These are phyloP conservation scores for Tetheella fluctuosa DNA, from an alignment of 2,888 invertebrate species.

Conservation along the genomic window DNA sequence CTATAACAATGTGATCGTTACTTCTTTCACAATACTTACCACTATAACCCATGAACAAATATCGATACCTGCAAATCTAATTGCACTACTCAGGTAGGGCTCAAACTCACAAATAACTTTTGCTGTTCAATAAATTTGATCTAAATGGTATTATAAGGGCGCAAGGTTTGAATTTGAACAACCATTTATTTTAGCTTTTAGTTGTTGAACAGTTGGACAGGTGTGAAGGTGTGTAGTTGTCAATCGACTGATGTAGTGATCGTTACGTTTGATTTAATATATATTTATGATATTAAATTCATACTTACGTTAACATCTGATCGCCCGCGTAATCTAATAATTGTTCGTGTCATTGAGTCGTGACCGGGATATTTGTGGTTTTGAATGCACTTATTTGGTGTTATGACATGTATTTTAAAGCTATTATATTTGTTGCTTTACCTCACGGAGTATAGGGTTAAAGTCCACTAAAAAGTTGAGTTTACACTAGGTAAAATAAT, in stretches of 20 bases:
- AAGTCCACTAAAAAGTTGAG: too few species aligned
- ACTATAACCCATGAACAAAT: conserved; percentile 32
- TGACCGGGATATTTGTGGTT: conserved; percentile 7
- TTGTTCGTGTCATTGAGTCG: conserved; percentile 6
- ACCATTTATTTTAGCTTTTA: conserved; percentile 9
- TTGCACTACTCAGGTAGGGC: conserved; percentile 18
- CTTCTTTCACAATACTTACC: conserved; percentile 33
- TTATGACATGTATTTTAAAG: background rate
- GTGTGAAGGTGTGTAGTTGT: conserved; percentile 34
- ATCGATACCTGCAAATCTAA: conserved; percentile 21
- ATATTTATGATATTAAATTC: conserved; percentile 9
- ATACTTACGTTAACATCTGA: conserved; percentile 1
- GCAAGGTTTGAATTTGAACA: conserved; percentile 12
- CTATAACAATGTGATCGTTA: conserved; percentile 37
- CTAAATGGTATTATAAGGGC: conserved; percentile 15
- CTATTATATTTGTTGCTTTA: background rate
- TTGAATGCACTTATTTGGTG: background rate
- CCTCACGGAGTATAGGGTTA: background rate
- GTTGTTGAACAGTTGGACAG: conserved; percentile 18
- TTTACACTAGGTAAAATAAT: too few species aligned
- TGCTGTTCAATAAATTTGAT: conserved; percentile 13
- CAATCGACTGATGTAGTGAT: conserved; percentile 27
- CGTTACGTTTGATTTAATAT: conserved; percentile 29
- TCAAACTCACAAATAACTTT: conserved; percentile 17
- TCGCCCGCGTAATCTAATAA: background rate